Base-by-base conservation (phyloP, 2,797 vertebrate genomes). In the Ciconia nigra region DNA sequence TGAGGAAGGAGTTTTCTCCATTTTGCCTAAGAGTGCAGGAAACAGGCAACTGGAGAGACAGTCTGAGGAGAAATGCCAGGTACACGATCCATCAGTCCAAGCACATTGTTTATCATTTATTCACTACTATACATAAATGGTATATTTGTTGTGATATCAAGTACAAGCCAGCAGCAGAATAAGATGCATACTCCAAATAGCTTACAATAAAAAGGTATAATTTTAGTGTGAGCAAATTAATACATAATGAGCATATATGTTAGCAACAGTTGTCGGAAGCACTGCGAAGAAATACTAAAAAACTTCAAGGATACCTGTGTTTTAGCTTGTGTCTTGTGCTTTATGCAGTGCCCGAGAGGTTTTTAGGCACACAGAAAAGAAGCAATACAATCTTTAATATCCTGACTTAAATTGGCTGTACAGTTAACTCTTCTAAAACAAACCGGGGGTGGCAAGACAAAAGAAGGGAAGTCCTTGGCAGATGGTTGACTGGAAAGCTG, bases 161-260 rank as follows among this genome's bases (percentile, higher is more conserved):
- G 7, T 20, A 67, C 14, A 33, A 84, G 41, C 9, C 55, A 58
- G 55, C 55, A 80, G 37, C n/a, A n/a, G 39, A 57, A 35, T 16
- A 39, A 54, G 12, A 15, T 19, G 24, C 1, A 2, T 15, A 7
- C 12, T 69, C 57, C 58, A 28, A 70, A 26, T 2, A 80, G 28
- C 16, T 79, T 79, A 37, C 13, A 46, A 16, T 16, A 37, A 77
- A 61, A 62, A 49, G 21, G 22, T 13, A 13, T 26, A 7, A n/a
- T 15, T 71, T 57, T 11, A 79, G 8, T 19, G 21, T 11, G 6
- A 83, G 22, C 55, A 59, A 54, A 42, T 9, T 4, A 66, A 69
- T 3, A 0, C 22, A 25, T 29, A 18, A 15, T 0, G 7, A 42
- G 4, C 0, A 3, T 24, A 3, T 15, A 66, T 0, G 1, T 13